These are phyloP conservation scores for Lepetodrilus schrolli DNA, from an alignment of 2,888 invertebrate species.

Conservation along the genomic window DNA sequence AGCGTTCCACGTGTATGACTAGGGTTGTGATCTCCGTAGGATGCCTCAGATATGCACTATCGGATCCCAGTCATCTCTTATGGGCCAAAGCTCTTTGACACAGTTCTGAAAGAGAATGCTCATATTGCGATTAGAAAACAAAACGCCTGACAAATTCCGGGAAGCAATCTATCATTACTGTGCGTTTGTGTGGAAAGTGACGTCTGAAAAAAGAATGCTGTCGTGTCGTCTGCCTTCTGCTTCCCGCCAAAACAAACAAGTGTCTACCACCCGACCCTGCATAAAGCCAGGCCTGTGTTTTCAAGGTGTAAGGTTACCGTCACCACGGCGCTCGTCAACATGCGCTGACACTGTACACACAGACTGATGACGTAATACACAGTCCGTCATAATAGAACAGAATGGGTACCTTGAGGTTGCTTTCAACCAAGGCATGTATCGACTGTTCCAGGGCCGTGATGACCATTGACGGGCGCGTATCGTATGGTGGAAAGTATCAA, in stretches of 20 bases:
- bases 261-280: constrained; percentile 13
- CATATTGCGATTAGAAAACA: too few species aligned
- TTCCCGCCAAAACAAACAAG: constrained; percentile 26
- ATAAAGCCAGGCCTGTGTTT: constrained; percentile 6
- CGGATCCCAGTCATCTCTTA: too few species aligned
- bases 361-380: constrained; percentile 19
- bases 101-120: too few species aligned
- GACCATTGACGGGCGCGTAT: background rate
- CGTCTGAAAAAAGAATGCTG: background rate
- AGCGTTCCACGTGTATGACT: too few species aligned
- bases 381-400: background rate
- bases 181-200: background rate
- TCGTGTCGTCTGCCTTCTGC: constrained; percentile 9
- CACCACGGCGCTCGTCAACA: constrained; percentile 3
- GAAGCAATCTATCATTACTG: background rate
- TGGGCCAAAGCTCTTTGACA: too few species aligned
- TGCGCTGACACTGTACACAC: constrained; percentile 23
- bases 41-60: too few species aligned
- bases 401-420: background rate
- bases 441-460: background rate
- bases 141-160: background rate
- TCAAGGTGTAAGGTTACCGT: constrained; percentile 16
- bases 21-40: too few species aligned
- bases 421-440: background rate
- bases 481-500: background rate